Percentiles rank a stretch among this genome's conserved stretches.
These are phyloP conservation scores for Neolamprologus sp. DNA, from an alignment of 2,113 vertebrate genomes.

Conservation along the genomic window DNA sequence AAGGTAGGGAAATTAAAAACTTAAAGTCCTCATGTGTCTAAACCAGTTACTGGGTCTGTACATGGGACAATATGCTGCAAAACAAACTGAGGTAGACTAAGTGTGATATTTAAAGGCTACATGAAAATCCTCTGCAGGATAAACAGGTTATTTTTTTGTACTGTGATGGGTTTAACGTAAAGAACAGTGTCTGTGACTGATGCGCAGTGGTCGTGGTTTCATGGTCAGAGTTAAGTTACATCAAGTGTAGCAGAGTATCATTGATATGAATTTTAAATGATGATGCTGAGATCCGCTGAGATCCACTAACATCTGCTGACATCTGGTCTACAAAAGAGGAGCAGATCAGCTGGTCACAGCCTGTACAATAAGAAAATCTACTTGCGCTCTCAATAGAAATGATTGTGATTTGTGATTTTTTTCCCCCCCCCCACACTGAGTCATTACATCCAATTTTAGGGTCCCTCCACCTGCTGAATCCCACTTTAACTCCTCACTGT, in stretches of 20 bases:
- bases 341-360: neutral
- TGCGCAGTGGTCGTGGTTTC: neutral
- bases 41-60: neutral
- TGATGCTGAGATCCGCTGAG: neutral
- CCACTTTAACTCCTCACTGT: neutral
- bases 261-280: neutral
- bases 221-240: neutral
- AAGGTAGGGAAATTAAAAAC: neutral
- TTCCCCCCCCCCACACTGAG: neutral
- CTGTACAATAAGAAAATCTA: neutral
- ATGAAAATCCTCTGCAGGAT: neutral
- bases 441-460: neutral
- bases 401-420: neutral
- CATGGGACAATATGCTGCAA: neutral
- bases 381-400: neutral
- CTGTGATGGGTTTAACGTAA: neutral
- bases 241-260: neutral
- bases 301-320: neutral
- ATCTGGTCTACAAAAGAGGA: neutral
- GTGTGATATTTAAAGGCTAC: neutral
- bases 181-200: neutral
- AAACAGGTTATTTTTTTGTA: neutral
- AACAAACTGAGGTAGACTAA: neutral
- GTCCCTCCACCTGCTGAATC: neutral
- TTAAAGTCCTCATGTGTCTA: neutral